phyloP scores from a whole-genome alignment of 2,888 invertebrate species.

The Pharmacophagus antenor region DNA sequence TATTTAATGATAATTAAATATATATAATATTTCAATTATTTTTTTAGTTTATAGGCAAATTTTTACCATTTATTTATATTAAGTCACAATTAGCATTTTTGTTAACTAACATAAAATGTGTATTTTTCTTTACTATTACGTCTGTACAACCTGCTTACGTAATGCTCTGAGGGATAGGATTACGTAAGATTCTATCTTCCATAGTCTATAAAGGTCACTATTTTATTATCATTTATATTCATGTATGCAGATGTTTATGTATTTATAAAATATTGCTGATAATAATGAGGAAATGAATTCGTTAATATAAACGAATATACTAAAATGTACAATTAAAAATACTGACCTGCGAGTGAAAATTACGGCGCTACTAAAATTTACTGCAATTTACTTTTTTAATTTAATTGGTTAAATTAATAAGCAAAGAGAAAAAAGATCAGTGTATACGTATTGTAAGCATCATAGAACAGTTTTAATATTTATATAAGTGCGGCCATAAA shows the following conservation, averaged over 20 bases:
- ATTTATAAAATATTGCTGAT: neutral
- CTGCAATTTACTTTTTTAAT: too few species aligned
- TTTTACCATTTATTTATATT: neutral
- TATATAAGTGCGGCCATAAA: too few species aligned
- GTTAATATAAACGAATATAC: too few species aligned
- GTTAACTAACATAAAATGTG: neutral
- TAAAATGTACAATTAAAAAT: too few species aligned
- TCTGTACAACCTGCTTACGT: conserved; percentile 26
- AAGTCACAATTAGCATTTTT: neutral
- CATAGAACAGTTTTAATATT: too few species aligned
- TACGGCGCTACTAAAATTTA: neutral
- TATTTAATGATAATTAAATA: too few species aligned
- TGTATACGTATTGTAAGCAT: too few species aligned
- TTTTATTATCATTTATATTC: conserved; percentile 35
- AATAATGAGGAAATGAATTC: too few species aligned
- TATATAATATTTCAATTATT: too few species aligned
- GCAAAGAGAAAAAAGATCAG: neutral
- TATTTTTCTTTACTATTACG: conserved; percentile 12
- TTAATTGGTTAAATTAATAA: neutral
- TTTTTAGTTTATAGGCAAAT: too few species aligned
- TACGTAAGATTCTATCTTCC: conserved; percentile 31
- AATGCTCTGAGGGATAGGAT: conserved; percentile 20
- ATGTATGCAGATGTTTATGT: neutral
- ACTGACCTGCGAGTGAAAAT: too few species aligned
- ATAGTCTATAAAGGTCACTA: conserved; percentile 44